Conservation (phyloP, 2,797 vertebrate species). For the Stomatorhinus walkeri region DNA sequence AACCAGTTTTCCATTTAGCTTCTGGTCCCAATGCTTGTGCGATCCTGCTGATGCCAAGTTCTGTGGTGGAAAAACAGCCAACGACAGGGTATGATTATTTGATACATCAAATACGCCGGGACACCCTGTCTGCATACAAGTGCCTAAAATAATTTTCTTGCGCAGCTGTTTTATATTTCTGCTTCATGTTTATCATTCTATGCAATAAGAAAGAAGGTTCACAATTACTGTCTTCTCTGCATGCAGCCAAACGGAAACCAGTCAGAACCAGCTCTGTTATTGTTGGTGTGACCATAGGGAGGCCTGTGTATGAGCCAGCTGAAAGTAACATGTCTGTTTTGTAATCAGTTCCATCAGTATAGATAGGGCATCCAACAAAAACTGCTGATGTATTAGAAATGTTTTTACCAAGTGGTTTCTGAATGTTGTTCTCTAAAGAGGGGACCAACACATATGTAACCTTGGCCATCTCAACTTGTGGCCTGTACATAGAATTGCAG, state of each 20-base stretch:
- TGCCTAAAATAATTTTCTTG: no score
- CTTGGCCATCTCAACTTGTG: conserved; percentile 24
- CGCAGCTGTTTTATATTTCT: no score
- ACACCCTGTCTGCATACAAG: no score
- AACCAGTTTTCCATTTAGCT: no score
- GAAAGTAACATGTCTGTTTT: conserved; percentile 7
- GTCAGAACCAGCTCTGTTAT: not conserved
- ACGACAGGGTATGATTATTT: no score
- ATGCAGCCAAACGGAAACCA: not conserved
- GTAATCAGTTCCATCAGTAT: conserved; percentile 29
- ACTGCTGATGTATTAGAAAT: not conserved
- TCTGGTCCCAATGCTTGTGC: no score
- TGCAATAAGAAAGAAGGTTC: no score
- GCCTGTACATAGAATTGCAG: conserved; percentile 34
- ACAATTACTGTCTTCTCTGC: not conserved
- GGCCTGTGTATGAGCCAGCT: conserved; percentile 21
- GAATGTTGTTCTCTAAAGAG: conserved; percentile 28
- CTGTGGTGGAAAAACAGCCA: not conserved
- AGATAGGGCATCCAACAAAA: conserved; percentile 29
- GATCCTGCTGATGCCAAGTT: no score
- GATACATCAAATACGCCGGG: no score
- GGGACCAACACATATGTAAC: conserved; percentile 21
- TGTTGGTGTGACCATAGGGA: not conserved
- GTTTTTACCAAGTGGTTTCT: conserved; percentile 18
- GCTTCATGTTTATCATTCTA: no score